Percentiles rank a stretch among this genome's conserved stretches.
These are phyloP conservation scores for Drosophila punjabiensis DNA, from an alignment of 1,140 invertebrate genomes.

Conservation along the genomic window DNA sequence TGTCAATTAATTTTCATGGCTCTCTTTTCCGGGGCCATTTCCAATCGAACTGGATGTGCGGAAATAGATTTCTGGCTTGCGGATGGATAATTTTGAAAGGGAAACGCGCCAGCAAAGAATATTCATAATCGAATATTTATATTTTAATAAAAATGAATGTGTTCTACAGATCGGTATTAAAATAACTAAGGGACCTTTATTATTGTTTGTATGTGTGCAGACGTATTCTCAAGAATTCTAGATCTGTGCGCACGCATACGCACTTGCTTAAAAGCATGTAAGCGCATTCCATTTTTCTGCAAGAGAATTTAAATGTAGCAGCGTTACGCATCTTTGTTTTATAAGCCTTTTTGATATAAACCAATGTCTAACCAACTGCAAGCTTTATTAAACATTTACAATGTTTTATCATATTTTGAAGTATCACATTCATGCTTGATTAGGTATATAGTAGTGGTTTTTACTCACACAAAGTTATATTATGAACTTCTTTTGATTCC, in stretches of 20 bases:
- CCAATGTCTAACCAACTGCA: neutral
- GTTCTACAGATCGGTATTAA: neutral
- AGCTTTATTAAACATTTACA: neutral
- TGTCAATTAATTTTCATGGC: conserved; percentile 51
- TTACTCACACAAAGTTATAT: neutral
- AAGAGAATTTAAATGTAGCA: too few relatives aligned
- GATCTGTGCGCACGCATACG: too few relatives aligned
- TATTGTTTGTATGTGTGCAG: too few relatives aligned
- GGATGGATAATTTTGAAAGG: neutral
- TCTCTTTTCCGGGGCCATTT: conserved; percentile 43
- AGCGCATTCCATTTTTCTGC: too few relatives aligned
- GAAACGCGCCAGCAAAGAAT: neutral
- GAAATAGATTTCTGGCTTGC: conserved; percentile 35
- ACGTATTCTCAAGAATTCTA: too few relatives aligned
- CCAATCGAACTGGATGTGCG: conserved; percentile 46
- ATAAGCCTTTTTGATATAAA: neutral
- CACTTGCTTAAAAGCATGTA: too few relatives aligned
- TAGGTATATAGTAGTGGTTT: neutral
- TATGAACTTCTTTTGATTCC: neutral
- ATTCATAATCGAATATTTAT: neutral
- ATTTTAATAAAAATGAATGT: neutral
- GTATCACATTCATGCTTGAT: neutral
- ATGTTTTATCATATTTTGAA: neutral
- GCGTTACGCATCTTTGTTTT: too few relatives aligned
- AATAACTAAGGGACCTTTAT: too few relatives aligned